Percentiles rank a stretch among this genome's conserved stretches.
Conservation (phyloP, 2,888 invertebrate species). For the Chironomus tentans region DNA sequence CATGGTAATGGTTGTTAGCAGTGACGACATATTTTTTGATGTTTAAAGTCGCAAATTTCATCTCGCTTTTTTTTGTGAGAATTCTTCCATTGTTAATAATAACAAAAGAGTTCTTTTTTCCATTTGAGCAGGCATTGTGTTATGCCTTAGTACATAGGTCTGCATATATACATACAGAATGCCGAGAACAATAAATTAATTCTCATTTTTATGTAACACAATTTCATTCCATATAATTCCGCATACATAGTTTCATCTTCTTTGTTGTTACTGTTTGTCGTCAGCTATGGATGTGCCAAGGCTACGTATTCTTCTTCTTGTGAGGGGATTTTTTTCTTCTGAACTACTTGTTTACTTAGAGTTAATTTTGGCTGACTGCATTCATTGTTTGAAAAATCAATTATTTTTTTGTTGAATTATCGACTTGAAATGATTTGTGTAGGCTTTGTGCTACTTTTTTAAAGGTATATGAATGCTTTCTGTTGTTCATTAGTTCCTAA, state of each 20-base stretch:
- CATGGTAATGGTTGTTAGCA: no score
- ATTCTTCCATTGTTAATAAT: neutral
- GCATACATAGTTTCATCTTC: neutral
- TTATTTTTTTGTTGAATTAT: no score
- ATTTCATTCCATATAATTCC: slow-evolving; percentile 24
- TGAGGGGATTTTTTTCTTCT: no score
- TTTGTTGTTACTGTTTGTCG: neutral
- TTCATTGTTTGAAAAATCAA: no score
- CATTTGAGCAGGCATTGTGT: neutral
- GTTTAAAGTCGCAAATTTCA: neutral
- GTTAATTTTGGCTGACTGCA: no score
- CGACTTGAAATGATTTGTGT: no score
- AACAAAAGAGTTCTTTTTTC: neutral
- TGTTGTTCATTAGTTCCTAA: no score
- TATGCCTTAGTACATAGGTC: neutral
- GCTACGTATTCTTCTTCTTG: neutral
- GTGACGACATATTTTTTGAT: neutral
- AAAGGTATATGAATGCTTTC: no score
- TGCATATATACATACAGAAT: neutral
- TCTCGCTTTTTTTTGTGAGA: neutral
- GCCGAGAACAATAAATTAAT: neutral
- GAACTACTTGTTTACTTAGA: no score
- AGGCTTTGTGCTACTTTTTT: no score
- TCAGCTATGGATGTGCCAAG: neutral
- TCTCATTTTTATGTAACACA: slow-evolving; percentile 11